phyloP scores from a whole-genome alignment of 2,888 invertebrate species.

The Ormyrus pomaceus region DNA sequence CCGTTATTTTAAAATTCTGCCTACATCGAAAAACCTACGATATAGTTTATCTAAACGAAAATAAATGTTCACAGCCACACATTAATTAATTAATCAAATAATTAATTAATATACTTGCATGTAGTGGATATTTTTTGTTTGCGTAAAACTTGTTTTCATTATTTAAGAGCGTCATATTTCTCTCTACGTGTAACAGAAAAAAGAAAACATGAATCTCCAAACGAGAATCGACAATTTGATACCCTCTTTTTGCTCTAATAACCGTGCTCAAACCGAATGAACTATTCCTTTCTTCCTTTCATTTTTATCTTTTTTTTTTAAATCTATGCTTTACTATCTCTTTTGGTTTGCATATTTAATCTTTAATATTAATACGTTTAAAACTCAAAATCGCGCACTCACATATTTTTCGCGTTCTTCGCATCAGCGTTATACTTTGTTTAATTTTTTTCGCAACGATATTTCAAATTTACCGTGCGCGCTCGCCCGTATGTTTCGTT shows the following conservation, averaged over 20 bases:
- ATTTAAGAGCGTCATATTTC: slow-evolving; percentile 25
- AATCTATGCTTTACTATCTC: slow-evolving; percentile 22
- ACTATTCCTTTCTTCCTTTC: slow-evolving; percentile 5
- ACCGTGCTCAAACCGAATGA: slow-evolving; percentile 32
- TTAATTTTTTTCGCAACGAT: slow-evolving; percentile 29
- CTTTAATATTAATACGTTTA: slow-evolving; percentile 33
- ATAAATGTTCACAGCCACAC: slow-evolving; percentile 73
- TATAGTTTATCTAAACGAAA: slow-evolving; percentile 54
- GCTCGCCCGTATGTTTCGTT: slow-evolving; percentile 32
- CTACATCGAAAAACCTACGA: slow-evolving; percentile 52
- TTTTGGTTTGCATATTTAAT: slow-evolving; percentile 38
- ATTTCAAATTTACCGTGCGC: slow-evolving; percentile 33
- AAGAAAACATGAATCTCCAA: slow-evolving; percentile 43
- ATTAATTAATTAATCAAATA: slow-evolving; percentile 69
- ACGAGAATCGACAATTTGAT: slow-evolving; percentile 36
- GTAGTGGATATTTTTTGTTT: slow-evolving; percentile 52
- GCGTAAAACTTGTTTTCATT: slow-evolving; percentile 25
- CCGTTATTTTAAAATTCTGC: slow-evolving; percentile 53
- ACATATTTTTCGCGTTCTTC: slow-evolving; percentile 9
- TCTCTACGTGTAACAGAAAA: slow-evolving; percentile 42
- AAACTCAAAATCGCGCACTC: slow-evolving; percentile 18
- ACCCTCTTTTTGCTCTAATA: slow-evolving; percentile 15
- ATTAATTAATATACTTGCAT: slow-evolving; percentile 59
- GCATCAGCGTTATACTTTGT: neutral
- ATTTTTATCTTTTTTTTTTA: slow-evolving; percentile 4